Percentiles rank a stretch among this genome's conserved stretches.
Evolutionary conservation across 2,113 vertebrate species (phyloP).

Genomic region (Forbesichthys agassizii): DNA sequence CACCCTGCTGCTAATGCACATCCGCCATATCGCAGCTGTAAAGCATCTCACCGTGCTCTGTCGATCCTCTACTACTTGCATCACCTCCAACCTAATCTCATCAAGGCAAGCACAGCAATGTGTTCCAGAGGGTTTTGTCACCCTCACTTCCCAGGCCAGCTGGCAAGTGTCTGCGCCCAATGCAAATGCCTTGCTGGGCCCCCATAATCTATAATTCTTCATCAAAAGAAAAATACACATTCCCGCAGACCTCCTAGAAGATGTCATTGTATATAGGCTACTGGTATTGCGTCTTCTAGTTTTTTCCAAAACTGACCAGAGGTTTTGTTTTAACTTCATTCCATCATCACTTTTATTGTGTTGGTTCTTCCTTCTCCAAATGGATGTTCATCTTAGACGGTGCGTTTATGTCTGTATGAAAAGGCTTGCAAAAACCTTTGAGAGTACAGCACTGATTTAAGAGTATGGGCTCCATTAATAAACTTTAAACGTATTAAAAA

Average conservation of each 20-base stretch:
- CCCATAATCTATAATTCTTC: conserved; percentile 17
- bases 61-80: conserved; percentile 44
- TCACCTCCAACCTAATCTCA: conserved; percentile 48
- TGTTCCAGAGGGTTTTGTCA: conserved; percentile 34
- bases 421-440: too few species aligned
- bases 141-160: conserved; percentile 28
- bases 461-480: too few species aligned
- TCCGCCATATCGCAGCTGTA: conserved; percentile 41
- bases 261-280: neutral
- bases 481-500: too few species aligned
- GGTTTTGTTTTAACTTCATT: too few species aligned
- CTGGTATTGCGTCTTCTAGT: neutral
- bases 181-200: neutral
- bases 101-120: conserved; percentile 43
- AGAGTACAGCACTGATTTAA: too few species aligned
- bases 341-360: too few species aligned
- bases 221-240: conserved; percentile 34
- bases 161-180: conserved; percentile 30
- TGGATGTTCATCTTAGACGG: too few species aligned
- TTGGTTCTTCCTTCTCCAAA: too few species aligned
- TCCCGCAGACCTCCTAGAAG: neutral
- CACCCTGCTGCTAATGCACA: conserved; percentile 45
- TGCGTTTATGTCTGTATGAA: too few species aligned
- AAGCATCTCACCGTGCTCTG: conserved; percentile 38
- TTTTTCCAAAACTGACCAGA: too few species aligned